A percentile compares a stretch with the other conserved stretches of the same genome.
phyloP scores from a whole-genome alignment of 2,888 invertebrate genomes.

The Latrodectus hesperus region DNA sequence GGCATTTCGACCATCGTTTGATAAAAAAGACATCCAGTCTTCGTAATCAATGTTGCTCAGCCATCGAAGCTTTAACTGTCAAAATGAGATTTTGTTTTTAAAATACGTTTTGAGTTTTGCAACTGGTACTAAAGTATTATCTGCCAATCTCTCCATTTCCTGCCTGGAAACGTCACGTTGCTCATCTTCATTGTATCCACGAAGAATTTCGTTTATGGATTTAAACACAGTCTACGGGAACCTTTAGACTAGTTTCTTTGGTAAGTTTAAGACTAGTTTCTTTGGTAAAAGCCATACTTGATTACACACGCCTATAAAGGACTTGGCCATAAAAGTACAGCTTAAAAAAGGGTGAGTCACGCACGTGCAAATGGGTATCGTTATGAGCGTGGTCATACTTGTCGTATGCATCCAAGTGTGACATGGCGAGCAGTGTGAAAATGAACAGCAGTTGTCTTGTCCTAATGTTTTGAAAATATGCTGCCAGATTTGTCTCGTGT shows the following conservation, averaged over 20 bases:
- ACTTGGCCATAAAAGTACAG: constrained; percentile 18
- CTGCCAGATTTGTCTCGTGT: constrained; percentile 1
- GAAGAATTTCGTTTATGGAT: background rate
- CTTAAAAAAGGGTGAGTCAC: constrained; percentile 17
- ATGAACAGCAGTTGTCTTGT: constrained; percentile 20
- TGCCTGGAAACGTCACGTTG: too few relatives aligned
- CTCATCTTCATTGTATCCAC: background rate
- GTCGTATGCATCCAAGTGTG: constrained; percentile 38
- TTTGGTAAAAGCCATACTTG: background rate
- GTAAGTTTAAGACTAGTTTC: too few relatives aligned
- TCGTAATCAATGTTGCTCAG: too few relatives aligned
- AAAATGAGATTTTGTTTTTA: background rate
- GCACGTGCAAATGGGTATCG: constrained; percentile 12
- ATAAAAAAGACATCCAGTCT: too few relatives aligned
- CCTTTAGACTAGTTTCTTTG: background rate
- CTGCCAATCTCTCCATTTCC: background rate
- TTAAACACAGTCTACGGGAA: background rate
- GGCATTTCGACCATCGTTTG: too few relatives aligned
- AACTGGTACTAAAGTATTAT: background rate
- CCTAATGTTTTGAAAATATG: constrained; percentile 1
- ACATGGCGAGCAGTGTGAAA: constrained; percentile 10
- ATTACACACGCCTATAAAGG: background rate
- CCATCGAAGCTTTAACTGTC: too few relatives aligned
- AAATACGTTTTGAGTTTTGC: constrained; percentile 15
- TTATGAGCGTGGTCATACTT: constrained; percentile 29